Base-by-base conservation (phyloP, 2,113 vertebrate species). In the Formicarius rufipectus region DNA sequence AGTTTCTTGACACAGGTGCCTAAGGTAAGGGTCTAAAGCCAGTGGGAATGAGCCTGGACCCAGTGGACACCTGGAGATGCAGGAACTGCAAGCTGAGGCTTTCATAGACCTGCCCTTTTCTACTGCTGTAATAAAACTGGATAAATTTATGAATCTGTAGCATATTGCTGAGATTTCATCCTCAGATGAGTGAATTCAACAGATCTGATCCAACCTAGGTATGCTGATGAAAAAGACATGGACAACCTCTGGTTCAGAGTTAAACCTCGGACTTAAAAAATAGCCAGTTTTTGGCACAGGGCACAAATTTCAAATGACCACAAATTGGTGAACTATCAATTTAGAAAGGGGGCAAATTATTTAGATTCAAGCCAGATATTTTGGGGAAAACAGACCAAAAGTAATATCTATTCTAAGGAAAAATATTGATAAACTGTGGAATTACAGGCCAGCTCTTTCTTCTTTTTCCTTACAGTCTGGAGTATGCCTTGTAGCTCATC, bases 401-500 rank as follows among this genome's bases (percentile, higher is more conserved):
- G 44, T 60, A 87, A 93, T 89, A 89, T 87, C 42, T 89, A 20
- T 87, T 92, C 56, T 94, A 92, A 82, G 49, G 56, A 92, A 76
- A 94, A 97, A 76, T 62, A 52, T 58, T 72, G 90, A 95, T 90
- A 96, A 83, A 16, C 45, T 79, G 16, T 88, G 49, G 68, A 94
- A 82, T 79, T 92, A 58, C 55, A 81, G 86, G 37, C 86, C 62
- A 91, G 72, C 25, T 93, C 88, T 94, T 96, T 95, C 95, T 91
- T 95, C 79, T 93, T 92, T 96, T 82, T 87, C 45, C 69, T 79
- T 89, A 87, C n/a, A 92, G 90, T 90, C 95, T 96, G 95, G 93
- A 96, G 33, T 87, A 95, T 93, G 88, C 92, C 71, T 84, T 82
- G 49, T 94, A 97, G 84, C 95, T 97, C 93, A 94, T 97, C 96